Evolutionary conservation across 2,113 vertebrate species (phyloP).

Genomic region (Irena cyanogastra): DNA sequence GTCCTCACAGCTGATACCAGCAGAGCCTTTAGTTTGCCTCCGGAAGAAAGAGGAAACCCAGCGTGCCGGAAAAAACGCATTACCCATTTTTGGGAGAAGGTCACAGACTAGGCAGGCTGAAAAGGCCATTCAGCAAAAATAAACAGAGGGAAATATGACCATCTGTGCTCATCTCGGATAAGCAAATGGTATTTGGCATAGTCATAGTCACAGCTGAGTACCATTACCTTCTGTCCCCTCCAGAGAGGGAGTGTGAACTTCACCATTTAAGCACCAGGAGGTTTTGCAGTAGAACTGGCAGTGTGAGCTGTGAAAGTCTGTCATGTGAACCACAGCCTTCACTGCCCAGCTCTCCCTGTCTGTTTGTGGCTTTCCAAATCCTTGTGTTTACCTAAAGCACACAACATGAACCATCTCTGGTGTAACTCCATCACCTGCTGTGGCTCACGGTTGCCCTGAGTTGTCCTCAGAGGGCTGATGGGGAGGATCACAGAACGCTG

Average conservation of each 20-base stretch:
- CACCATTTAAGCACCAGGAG: conserved; percentile 58
- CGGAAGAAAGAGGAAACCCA: neutral
- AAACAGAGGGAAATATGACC: conserved; percentile 55
- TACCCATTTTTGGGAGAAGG: conserved; percentile 40
- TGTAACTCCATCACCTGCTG: neutral
- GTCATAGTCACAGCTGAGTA: conserved; percentile 52
- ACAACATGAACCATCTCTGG: neutral
- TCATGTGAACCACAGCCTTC: neutral
- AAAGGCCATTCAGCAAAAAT: conserved; percentile 63
- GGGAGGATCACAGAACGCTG: neutral
- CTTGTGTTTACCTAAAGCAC: neutral
- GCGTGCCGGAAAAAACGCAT: neutral
- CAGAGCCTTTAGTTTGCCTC: neutral
- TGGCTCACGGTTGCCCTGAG: neutral
- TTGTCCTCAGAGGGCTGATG: neutral
- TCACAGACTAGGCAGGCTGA: conserved; percentile 52
- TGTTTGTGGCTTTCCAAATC: neutral
- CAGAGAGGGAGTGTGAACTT: conserved; percentile 35
- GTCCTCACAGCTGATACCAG: neutral
- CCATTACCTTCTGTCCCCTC: conserved; percentile 45
- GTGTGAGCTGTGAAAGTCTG: neutral
- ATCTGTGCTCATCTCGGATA: conserved; percentile 49
- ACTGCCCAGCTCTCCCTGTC: neutral
- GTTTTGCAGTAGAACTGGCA: conserved; percentile 25
- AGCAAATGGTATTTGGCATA: conserved; percentile 52